Evolutionary conservation across 2,113 vertebrate genomes (phyloP).

Genomic region (Petrocephalus zakoni): DNA sequence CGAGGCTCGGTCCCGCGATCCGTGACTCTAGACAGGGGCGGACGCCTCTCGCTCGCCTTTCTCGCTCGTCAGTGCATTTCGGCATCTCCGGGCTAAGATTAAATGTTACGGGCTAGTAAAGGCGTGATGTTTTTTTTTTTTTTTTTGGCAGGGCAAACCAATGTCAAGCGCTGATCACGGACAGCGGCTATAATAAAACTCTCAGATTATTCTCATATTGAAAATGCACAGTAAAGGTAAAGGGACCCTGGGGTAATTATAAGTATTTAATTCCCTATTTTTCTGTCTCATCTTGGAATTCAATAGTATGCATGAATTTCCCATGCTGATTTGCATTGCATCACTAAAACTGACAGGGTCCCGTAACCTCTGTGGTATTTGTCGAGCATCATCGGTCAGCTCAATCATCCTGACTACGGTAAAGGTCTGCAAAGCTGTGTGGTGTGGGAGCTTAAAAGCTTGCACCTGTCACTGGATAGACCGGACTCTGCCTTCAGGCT

Average conservation of each 20-base stretch:
- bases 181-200: neutral
- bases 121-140: neutral
- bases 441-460: neutral
- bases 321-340: neutral
- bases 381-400: neutral
- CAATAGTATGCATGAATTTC: neutral
- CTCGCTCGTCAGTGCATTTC: neutral
- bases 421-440: neutral
- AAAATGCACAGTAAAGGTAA: neutral
- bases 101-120: neutral
- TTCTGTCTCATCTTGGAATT: neutral
- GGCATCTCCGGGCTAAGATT: neutral
- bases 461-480: neutral
- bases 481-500: neutral
- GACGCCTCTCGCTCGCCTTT: neutral
- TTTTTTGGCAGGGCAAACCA: constrained; percentile 17
- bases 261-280: neutral
- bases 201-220: neutral
- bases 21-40: neutral
- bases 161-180: constrained; percentile 4
- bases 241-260: neutral
- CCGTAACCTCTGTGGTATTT: neutral
- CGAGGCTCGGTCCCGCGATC: neutral
- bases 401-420: neutral
- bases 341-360: neutral